Percentiles rank a stretch among this genome's conserved stretches.
Evolutionary conservation across 1,140 invertebrate genomes (phyloP).

Genomic region (Sitophilus oryzae): DNA sequence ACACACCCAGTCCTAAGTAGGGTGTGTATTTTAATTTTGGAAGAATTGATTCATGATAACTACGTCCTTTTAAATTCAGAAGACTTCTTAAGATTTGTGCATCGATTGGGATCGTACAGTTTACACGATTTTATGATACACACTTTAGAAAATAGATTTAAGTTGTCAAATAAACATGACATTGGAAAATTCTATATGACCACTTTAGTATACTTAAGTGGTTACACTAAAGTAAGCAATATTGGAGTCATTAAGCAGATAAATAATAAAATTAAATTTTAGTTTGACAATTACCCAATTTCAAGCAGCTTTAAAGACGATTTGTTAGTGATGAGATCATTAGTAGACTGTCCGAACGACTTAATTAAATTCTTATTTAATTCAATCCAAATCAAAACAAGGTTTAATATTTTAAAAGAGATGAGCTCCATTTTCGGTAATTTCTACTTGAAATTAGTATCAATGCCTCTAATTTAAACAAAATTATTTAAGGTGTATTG

Average conservation of each 20-base stretch:
- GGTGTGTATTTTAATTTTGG: constrained; percentile 20
- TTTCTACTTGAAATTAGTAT: constrained; percentile 2
- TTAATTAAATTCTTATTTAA: constrained; percentile 22
- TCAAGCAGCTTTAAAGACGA: constrained; percentile 8
- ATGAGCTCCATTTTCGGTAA: constrained; percentile 27
- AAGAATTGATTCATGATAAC: constrained; percentile 26
- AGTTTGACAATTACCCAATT: constrained; percentile 24
- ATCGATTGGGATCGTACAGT: constrained; percentile 20
- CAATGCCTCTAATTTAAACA: background rate
- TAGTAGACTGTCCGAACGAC: constrained; percentile 20
- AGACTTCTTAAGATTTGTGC: constrained; percentile 24
- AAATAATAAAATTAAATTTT: constrained; percentile 8
- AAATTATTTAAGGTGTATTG: constrained; percentile 18
- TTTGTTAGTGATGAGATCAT: constrained; percentile 13
- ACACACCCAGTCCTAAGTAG: constrained; percentile 18
- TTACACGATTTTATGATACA: constrained; percentile 21
- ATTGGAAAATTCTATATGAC: constrained; percentile 23
- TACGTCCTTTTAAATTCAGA: constrained; percentile 19
- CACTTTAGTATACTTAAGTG: constrained; percentile 26
- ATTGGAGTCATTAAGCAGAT: background rate
- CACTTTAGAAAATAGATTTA: constrained; percentile 21
- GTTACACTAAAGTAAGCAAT: constrained; percentile 18
- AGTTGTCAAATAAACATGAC: constrained; percentile 26
- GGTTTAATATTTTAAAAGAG: constrained; percentile 23
- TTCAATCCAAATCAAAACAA: constrained; percentile 17